Evolutionary conservation across 2,888 invertebrate species (phyloP).

Genomic region (Catocala fraxini): DNA sequence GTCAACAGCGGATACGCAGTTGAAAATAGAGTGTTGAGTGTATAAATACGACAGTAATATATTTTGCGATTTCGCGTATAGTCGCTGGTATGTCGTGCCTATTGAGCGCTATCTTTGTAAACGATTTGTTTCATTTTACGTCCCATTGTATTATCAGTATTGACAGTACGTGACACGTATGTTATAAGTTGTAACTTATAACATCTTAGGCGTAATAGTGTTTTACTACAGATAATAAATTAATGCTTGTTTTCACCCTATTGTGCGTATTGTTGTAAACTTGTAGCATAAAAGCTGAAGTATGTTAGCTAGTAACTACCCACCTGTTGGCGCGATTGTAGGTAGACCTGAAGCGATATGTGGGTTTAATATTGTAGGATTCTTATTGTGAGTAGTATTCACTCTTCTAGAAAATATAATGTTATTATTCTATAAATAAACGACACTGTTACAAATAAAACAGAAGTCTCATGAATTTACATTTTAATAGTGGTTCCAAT

Average conservation of each 20-base stretch:
- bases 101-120: conserved; percentile 30
- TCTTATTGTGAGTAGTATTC: background rate
- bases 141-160: conserved; percentile 34
- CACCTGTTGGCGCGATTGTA: conserved; percentile 5
- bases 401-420: too few relatives aligned
- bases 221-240: conserved; percentile 14
- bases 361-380: background rate
- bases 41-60: background rate
- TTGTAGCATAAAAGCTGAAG: background rate
- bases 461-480: background rate
- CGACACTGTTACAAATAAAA: too few relatives aligned
- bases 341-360: background rate
- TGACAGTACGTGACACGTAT: conserved; percentile 17
- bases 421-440: too few relatives aligned
- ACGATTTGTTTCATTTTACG: conserved; percentile 45
- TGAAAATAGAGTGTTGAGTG: background rate
- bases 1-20: conserved; percentile 4
- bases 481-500: background rate
- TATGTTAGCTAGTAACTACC: background rate
- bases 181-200: too few relatives aligned
- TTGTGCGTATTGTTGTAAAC: background rate
- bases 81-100: conserved; percentile 3
- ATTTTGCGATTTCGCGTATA: conserved; percentile 3
- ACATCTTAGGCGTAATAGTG: conserved; percentile 13
- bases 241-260: conserved; percentile 6